Percentiles rank a stretch among this genome's conserved stretches.
Evolutionary conservation across 1,140 invertebrate genomes (phyloP).

Genomic region (Procambarus clarkii): DNA sequence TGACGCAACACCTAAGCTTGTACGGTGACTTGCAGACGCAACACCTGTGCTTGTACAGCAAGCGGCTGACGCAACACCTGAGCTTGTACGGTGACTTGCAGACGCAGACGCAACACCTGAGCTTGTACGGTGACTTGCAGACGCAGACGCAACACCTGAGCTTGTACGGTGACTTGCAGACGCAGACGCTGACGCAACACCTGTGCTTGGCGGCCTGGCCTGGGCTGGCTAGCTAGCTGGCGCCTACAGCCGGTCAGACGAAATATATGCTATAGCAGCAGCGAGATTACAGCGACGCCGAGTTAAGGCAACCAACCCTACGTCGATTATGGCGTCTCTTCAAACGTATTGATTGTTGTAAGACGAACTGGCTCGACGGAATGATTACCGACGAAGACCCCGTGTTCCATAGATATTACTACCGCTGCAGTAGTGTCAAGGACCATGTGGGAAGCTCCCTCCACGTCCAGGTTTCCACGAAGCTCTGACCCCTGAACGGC

Average conservation of each 20-base stretch:
- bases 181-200: constrained; percentile 8
- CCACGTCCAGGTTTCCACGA: constrained; percentile 36
- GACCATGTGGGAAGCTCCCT: constrained; percentile 34
- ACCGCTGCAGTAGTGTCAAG: constrained; percentile 9
- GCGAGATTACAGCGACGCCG: not conserved
- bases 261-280: not conserved
- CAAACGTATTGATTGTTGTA: constrained; percentile 63
- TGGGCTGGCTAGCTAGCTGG: too few relatives aligned
- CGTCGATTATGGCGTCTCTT: constrained; percentile 44
- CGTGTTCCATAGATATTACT: constrained; percentile 65
- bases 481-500: constrained; percentile 16
- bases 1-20: not conserved
- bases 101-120: too few relatives aligned
- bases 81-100: too few relatives aligned
- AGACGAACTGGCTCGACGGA: constrained; percentile 31
- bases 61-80: too few relatives aligned
- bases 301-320: not conserved
- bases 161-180: not conserved
- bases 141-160: not conserved
- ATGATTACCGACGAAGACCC: constrained; percentile 9
- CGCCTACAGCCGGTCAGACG: constrained; percentile 11
- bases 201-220: not conserved
- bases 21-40: too few relatives aligned
- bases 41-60: too few relatives aligned
- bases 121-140: too few relatives aligned